Conservation (phyloP, 1,140 invertebrate genomes). For the Oreohelix idahoensis region DNA sequence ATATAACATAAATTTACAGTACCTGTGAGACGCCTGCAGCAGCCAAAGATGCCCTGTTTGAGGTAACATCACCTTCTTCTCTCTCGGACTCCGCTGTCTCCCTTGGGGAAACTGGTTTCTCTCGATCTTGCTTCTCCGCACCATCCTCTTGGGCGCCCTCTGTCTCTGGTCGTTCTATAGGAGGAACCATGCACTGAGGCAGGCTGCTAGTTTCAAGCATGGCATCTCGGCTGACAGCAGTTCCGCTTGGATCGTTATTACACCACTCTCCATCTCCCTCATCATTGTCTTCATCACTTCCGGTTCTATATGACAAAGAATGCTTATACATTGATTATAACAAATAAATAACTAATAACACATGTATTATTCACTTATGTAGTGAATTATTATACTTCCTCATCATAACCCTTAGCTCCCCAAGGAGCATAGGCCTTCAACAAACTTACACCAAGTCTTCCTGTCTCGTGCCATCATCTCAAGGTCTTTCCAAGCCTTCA, state of each 20-base stretch:
- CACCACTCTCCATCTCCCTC: slow-evolving; percentile 65
- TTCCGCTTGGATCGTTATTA: slow-evolving; percentile 68
- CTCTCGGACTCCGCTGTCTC: background rate
- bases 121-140: slow-evolving; percentile 49
- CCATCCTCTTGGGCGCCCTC: background rate
- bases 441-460: no score
- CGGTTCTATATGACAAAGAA: slow-evolving; percentile 54
- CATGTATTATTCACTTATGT: no score
- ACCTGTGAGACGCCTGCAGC: background rate
- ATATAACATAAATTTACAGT: no score
- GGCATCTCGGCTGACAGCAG: slow-evolving; percentile 66
- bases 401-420: no score
- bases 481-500: no score
- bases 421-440: no score
- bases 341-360: no score
- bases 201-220: slow-evolving; percentile 50
- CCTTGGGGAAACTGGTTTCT: background rate
- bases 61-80: background rate
- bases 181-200: background rate
- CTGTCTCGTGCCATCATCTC: no score
- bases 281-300: slow-evolving; percentile 71
- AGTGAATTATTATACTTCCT: no score
- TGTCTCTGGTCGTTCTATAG: slow-evolving; percentile 1
- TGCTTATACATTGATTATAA: no score
- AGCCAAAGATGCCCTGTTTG: background rate